Percentiles rank a stretch among this genome's conserved stretches.
These are phyloP conservation scores for Chloroclystis v-ata DNA, from an alignment of 2,888 invertebrate species.

Conservation along the genomic window DNA sequence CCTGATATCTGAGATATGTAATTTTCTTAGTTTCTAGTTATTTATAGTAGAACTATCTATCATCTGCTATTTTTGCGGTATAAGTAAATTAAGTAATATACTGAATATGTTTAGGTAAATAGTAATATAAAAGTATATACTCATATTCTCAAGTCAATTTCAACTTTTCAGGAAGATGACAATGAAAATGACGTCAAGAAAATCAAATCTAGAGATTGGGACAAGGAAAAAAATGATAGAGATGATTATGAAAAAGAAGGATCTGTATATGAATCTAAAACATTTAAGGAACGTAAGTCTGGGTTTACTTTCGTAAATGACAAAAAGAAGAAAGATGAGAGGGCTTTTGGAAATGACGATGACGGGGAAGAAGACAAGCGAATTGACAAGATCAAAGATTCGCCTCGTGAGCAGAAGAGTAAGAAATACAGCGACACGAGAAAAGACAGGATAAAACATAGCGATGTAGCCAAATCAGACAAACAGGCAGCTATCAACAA, in stretches of 20 bases:
- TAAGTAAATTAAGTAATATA: no score
- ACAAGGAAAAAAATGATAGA: constrained; percentile 62
- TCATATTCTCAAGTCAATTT: background rate
- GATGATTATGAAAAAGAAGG: constrained; percentile 62
- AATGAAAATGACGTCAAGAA: constrained; percentile 66
- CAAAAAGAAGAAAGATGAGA: constrained; percentile 72
- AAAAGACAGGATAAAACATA: constrained; percentile 61
- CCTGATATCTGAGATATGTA: no score
- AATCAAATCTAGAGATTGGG: constrained; percentile 70
- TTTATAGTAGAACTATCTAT: no score
- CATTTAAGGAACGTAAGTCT: constrained; percentile 62
- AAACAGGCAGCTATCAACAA: constrained; percentile 61
- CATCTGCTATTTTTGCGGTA: no score
- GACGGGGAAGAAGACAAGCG: constrained; percentile 67
- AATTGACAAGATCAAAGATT: constrained; percentile 60
- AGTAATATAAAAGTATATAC: no score
- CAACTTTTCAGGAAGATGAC: constrained; percentile 63
- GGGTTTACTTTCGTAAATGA: constrained; percentile 54
- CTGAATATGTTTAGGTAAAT: no score
- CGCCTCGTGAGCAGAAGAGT: constrained; percentile 65
- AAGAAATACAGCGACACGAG: constrained; percentile 74
- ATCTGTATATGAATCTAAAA: constrained; percentile 63
- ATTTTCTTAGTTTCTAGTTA: no score
- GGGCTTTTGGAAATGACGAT: constrained; percentile 59
- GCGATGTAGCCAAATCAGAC: constrained; percentile 56